phyloP scores from a whole-genome alignment of 2,888 invertebrate genomes.

The Pocota personata region DNA sequence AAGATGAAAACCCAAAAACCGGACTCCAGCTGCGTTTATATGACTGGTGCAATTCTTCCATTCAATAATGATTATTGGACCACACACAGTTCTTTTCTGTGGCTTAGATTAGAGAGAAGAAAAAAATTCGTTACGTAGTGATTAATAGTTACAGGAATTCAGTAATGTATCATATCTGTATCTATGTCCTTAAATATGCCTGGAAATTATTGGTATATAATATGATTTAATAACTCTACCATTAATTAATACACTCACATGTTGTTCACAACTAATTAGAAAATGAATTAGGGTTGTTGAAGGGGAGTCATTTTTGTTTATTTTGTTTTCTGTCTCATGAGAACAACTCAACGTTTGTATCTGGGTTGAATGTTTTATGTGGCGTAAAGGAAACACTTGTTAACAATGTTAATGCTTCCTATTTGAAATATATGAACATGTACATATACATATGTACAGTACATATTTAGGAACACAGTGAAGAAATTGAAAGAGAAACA shows the following conservation, averaged over 20 bases:
- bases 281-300: background rate
- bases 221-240: background rate
- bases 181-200: background rate
- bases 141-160: constrained; percentile 20
- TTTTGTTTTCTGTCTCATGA: background rate
- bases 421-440: background rate
- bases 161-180: background rate
- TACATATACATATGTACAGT: too few species aligned
- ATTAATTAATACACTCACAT: constrained; percentile 31
- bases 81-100: constrained; percentile 20
- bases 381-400: constrained; percentile 4
- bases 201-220: background rate
- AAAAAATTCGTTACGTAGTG: constrained; percentile 4
- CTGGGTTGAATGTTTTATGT: constrained; percentile 14
- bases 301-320: constrained; percentile 1
- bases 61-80: constrained; percentile 10
- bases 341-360: background rate
- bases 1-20: constrained; percentile 1
- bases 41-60: background rate
- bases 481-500: too few species aligned
- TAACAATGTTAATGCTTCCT: background rate
- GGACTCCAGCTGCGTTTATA: constrained; percentile 4
- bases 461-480: too few species aligned
- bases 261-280: constrained; percentile 30
- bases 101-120: background rate